These are phyloP conservation scores for Laticauda colubrina DNA, from an alignment of 2,113 vertebrate species.

Conservation along the genomic window DNA sequence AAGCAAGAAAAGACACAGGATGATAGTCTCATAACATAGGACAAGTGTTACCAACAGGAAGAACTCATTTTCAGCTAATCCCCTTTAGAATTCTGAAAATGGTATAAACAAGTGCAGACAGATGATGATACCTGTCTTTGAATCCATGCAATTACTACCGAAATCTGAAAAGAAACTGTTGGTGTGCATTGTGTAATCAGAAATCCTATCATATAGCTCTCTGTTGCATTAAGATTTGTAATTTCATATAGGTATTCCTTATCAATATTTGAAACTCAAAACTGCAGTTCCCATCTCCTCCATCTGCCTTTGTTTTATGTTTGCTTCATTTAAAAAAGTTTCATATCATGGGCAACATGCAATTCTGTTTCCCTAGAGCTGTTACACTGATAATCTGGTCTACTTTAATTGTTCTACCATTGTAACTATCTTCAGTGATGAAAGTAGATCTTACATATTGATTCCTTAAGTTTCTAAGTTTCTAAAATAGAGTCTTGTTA, in stretches of 20 bases:
- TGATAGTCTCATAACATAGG: background rate
- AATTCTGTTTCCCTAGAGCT: background rate
- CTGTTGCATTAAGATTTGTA: background rate
- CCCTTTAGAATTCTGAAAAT: background rate
- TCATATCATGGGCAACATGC: background rate
- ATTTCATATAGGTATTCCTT: background rate
- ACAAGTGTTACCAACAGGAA: background rate
- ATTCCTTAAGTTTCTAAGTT: background rate
- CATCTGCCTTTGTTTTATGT: background rate
- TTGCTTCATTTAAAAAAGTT: background rate
- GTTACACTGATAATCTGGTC: background rate
- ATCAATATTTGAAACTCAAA: background rate
- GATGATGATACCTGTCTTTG: background rate
- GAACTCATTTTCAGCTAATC: background rate
- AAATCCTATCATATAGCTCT: background rate
- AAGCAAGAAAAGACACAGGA: background rate
- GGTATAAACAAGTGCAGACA: background rate
- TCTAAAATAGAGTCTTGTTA: constrained; percentile 9
- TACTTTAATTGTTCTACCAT: background rate
- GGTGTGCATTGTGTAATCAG: background rate
- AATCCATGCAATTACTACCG: background rate
- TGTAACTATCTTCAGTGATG: background rate
- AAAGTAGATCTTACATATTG: constrained; percentile 5
- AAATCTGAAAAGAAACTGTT: background rate
- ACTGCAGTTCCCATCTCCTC: background rate